Percentiles rank a stretch among this genome's conserved stretches.
These are phyloP conservation scores for Halocynthia roretzi DNA, from an alignment of 23 tunicate species.

Conservation along the genomic window DNA sequence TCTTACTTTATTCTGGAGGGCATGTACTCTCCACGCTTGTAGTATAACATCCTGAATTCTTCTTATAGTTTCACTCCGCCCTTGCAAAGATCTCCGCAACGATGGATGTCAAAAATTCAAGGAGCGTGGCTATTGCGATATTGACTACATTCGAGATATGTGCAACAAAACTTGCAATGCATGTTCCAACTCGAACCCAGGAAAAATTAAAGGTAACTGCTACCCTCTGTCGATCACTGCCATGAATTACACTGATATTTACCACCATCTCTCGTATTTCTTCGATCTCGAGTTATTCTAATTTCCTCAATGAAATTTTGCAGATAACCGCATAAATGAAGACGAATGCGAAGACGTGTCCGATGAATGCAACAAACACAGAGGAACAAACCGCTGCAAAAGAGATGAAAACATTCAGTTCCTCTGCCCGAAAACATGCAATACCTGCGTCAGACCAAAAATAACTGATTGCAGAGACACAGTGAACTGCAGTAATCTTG, in stretches of 20 bases:
- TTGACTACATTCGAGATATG: slow-evolving; percentile 16
- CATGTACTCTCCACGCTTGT: too few species aligned
- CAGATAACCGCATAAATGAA: not conserved
- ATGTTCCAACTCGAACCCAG: slow-evolving; percentile 28
- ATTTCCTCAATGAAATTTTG: not conserved
- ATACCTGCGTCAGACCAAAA: slow-evolving; percentile 16
- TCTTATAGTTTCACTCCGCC: too few species aligned
- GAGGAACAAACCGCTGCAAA: slow-evolving; percentile 26
- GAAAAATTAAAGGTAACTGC: slow-evolving; percentile 12
- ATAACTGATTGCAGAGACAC: slow-evolving; percentile 19
- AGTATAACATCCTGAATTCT: too few species aligned
- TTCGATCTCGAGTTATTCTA: not conserved
- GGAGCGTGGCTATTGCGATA: slow-evolving; percentile 10
- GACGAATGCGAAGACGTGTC: slow-evolving; percentile 12
- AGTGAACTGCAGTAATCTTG: slow-evolving; percentile 18
- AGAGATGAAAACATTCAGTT: slow-evolving; percentile 21
- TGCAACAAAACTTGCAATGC: slow-evolving; percentile 63
- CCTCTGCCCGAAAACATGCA: slow-evolving; percentile 77
- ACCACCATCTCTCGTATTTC: not conserved
- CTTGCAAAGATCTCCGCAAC: not conserved
- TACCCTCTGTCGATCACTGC: not conserved
- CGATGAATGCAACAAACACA: slow-evolving; percentile 3
- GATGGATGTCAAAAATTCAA: slow-evolving; percentile 6
- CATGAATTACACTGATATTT: not conserved
- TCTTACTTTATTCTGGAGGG: too few species aligned